Evolutionary conservation across 2,888 invertebrate genomes (phyloP).

Genomic region (Parochlus steinenii): DNA sequence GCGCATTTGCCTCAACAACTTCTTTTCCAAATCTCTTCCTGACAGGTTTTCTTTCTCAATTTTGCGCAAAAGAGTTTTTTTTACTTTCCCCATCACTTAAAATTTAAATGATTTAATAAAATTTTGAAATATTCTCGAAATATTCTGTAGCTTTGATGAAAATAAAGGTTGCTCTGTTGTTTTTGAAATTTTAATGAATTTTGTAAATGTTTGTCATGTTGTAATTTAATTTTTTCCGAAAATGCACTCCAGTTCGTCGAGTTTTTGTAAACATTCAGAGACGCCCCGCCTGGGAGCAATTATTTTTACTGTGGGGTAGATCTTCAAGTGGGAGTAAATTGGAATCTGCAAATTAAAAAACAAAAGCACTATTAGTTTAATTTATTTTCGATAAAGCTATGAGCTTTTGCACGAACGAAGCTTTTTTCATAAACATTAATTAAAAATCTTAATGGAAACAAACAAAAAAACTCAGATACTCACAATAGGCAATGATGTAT

Average conservation of each 20-base stretch:
- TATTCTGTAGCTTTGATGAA: too few relatives aligned
- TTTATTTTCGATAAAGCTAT: too few relatives aligned
- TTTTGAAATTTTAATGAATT: too few relatives aligned
- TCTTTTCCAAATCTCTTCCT: not conserved
- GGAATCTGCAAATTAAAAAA: slow-evolving; percentile 37
- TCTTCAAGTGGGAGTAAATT: slow-evolving; percentile 47
- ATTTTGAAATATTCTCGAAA: not conserved
- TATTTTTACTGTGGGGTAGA: slow-evolving; percentile 25
- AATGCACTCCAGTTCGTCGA: too few relatives aligned
- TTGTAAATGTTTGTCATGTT: too few relatives aligned
- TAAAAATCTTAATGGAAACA: too few relatives aligned
- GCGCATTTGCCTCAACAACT: not conserved
- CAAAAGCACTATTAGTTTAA: not conserved
- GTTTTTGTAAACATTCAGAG: slow-evolving; percentile 6
- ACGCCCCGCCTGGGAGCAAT: slow-evolving; percentile 5
- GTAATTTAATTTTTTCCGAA: too few relatives aligned
- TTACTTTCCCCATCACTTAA: not conserved
- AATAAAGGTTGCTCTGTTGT: too few relatives aligned
- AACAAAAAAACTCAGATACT: too few relatives aligned
- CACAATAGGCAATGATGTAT: too few relatives aligned
- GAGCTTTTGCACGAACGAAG: too few relatives aligned
- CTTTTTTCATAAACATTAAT: too few relatives aligned
- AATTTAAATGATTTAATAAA: slow-evolving; percentile 2
- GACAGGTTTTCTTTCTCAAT: not conserved
- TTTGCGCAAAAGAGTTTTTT: not conserved